These are phyloP conservation scores for Nestor notabilis DNA, from an alignment of 2,113 vertebrate species.

Conservation along the genomic window DNA sequence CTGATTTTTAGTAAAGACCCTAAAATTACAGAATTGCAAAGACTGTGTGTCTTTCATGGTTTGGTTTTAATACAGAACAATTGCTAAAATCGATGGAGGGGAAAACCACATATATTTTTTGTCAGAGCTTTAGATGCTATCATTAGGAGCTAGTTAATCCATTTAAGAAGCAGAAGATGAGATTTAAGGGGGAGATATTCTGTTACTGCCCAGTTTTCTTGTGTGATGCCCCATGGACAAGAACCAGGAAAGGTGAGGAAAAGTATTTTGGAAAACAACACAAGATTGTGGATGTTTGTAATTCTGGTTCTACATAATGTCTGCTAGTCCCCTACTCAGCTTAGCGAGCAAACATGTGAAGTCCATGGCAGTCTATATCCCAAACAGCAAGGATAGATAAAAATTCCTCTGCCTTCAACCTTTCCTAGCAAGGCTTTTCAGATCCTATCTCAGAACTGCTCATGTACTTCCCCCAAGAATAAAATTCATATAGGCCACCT, in stretches of 20 bases:
- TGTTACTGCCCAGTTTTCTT: neutral
- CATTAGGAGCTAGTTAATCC: neutral
- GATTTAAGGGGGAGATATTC: neutral
- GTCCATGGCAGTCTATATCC: neutral
- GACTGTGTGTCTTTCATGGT: neutral
- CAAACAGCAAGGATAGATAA: neutral
- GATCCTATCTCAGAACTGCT: neutral
- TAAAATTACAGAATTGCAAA: neutral
- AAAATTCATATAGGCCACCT: neutral
- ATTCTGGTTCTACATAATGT: neutral
- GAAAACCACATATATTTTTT: neutral
- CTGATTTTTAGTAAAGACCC: neutral
- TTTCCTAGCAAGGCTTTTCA: neutral
- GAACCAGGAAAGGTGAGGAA: neutral
- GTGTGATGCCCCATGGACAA: neutral
- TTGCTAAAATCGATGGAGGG: neutral
- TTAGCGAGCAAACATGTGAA: neutral
- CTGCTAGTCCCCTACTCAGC: neutral
- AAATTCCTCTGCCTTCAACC: neutral
- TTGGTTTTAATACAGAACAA: neutral
- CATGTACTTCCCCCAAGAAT: neutral
- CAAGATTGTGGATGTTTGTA: neutral
- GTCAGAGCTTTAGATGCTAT: neutral
- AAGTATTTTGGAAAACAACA: neutral
- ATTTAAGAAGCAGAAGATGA: neutral